phyloP scores from a whole-genome alignment of 2,113 vertebrate genomes.

The Phalacrocorax carbo region DNA sequence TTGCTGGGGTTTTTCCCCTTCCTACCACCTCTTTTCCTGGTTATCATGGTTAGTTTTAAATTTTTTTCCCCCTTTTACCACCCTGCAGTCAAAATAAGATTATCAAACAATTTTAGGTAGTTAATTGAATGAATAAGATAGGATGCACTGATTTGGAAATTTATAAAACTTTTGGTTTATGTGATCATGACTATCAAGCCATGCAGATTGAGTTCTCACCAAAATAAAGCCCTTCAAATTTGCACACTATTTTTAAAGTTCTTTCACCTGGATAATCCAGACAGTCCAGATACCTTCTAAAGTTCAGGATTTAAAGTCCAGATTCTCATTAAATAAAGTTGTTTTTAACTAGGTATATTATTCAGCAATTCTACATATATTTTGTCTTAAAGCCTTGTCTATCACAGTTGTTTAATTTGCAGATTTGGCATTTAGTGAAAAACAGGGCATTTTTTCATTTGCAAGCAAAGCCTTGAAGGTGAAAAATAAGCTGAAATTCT shows the following conservation, averaged over 20 bases:
- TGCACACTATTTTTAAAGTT: neutral
- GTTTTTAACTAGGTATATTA: neutral
- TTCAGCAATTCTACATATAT: neutral
- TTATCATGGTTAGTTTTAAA: rapidly evolving
- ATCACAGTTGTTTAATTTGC: neutral
- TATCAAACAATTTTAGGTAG: neutral
- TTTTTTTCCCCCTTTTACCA: neutral
- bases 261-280: neutral
- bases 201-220: rapidly evolving
- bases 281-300: neutral
- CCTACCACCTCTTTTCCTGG: neutral
- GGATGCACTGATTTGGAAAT: neutral
- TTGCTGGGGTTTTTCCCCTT: neutral
- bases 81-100: neutral
- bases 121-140: neutral
- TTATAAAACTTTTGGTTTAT: neutral
- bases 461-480: neutral
- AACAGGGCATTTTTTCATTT: neutral
- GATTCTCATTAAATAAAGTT: neutral
- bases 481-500: neutral
- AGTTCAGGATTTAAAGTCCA: neutral
- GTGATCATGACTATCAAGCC: neutral
- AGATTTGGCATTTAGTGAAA: neutral
- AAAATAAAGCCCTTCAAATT: neutral
- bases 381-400: neutral